Percentiles rank a stretch among this genome's conserved stretches.
Evolutionary conservation across 2,888 invertebrate genomes (phyloP).

Genomic region (Parnassius smintheus): DNA sequence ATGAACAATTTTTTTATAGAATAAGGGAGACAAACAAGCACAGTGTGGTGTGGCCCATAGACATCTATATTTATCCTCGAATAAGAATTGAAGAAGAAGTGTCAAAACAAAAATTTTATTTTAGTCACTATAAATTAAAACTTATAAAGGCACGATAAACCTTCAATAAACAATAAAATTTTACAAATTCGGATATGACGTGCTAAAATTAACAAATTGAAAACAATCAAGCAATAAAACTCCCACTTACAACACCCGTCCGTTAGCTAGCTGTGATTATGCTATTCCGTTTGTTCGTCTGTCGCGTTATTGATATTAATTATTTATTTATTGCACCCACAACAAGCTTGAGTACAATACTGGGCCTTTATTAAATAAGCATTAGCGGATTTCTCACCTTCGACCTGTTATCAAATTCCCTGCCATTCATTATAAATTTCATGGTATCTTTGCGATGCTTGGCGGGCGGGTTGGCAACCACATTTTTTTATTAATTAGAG

Average conservation of each 20-base stretch:
- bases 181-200: conserved; percentile 5
- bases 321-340: conserved; percentile 61
- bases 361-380: conserved; percentile 12
- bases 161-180: background rate
- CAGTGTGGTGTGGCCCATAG: too few relatives aligned
- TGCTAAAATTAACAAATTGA: conserved; percentile 15
- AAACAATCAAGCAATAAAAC: conserved; percentile 14
- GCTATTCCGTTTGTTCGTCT: conserved; percentile 49
- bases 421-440: too few relatives aligned
- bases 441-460: too few relatives aligned
- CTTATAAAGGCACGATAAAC: too few relatives aligned
- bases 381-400: conserved; percentile 20
- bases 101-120: too few relatives aligned
- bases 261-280: conserved; percentile 45
- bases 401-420: background rate
- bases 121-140: too few relatives aligned
- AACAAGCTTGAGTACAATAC: conserved; percentile 22
- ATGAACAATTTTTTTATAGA: too few relatives aligned
- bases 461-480: too few relatives aligned
- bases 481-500: too few relatives aligned
- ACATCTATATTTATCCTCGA: too few relatives aligned
- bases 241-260: conserved; percentile 4
- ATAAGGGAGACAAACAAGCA: too few relatives aligned
- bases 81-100: too few relatives aligned
- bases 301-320: conserved; percentile 64